Conservation (phyloP, 1,140 invertebrate species). For the Lycorma delicatula region DNA sequence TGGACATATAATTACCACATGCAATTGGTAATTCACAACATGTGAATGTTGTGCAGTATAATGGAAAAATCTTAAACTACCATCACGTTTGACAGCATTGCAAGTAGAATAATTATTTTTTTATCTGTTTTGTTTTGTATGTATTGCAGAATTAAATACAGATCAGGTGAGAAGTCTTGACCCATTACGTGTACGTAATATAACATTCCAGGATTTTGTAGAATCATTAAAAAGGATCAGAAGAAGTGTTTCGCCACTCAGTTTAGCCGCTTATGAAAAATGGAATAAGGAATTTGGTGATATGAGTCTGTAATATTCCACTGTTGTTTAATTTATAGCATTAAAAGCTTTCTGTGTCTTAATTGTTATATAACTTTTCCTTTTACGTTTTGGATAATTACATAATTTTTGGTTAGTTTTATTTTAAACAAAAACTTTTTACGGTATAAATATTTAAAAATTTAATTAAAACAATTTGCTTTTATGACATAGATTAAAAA, state of each 20-base stretch:
- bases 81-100: neutral
- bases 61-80: neutral
- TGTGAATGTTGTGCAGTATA: neutral
- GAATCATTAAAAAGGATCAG: slow-evolving; percentile 84
- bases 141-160: slow-evolving; percentile 69
- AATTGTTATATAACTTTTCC: no score
- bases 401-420: no score
- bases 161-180: slow-evolving; percentile 78
- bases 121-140: neutral
- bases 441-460: no score
- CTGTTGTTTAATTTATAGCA: no score
- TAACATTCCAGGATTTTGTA: slow-evolving; percentile 81
- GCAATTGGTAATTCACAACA: neutral
- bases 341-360: no score
- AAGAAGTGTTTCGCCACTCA: slow-evolving; percentile 78
- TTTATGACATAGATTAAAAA: no score
- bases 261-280: slow-evolving; percentile 78
- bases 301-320: slow-evolving; percentile 49
- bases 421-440: no score
- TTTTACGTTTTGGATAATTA: no score
- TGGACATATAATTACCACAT: neutral
- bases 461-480: no score
- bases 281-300: slow-evolving; percentile 93
- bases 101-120: neutral
- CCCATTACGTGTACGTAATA: slow-evolving; percentile 70